phyloP scores from a whole-genome alignment of 2,113 vertebrate species.

The Diadophis punctatus region DNA sequence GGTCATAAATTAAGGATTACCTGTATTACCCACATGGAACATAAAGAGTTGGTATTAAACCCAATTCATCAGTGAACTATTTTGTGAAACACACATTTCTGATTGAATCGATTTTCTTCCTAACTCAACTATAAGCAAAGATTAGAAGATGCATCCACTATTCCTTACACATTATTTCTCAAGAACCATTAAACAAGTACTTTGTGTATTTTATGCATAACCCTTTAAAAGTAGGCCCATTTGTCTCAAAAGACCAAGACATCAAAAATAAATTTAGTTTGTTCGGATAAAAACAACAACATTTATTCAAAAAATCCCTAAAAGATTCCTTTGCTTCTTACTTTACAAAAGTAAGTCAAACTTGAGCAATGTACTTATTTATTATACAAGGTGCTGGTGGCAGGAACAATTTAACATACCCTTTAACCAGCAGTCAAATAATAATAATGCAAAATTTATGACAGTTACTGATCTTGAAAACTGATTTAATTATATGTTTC shows the following conservation, averaged over 20 bases:
- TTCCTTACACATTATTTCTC: background rate
- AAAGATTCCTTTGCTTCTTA: constrained; percentile 4
- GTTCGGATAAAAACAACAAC: background rate
- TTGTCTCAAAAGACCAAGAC: background rate
- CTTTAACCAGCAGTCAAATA: background rate
- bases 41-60: background rate
- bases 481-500: background rate
- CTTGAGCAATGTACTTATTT: background rate
- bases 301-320: background rate
- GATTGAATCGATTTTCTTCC: background rate
- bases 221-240: background rate
- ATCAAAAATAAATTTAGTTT: constrained; percentile 20
- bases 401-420: background rate
- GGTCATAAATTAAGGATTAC: background rate
- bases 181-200: background rate
- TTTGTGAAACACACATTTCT: background rate
- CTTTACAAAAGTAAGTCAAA: constrained; percentile 1
- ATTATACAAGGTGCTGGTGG: background rate
- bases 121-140: background rate
- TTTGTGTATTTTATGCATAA: background rate
- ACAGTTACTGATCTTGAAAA: background rate
- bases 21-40: background rate
- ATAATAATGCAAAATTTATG: background rate
- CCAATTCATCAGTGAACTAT: background rate
- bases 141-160: background rate